Percentiles rank a stretch among this genome's conserved stretches.
Evolutionary conservation across 1,140 invertebrate genomes (phyloP).

Genomic region (Saxidomus purpurata): DNA sequence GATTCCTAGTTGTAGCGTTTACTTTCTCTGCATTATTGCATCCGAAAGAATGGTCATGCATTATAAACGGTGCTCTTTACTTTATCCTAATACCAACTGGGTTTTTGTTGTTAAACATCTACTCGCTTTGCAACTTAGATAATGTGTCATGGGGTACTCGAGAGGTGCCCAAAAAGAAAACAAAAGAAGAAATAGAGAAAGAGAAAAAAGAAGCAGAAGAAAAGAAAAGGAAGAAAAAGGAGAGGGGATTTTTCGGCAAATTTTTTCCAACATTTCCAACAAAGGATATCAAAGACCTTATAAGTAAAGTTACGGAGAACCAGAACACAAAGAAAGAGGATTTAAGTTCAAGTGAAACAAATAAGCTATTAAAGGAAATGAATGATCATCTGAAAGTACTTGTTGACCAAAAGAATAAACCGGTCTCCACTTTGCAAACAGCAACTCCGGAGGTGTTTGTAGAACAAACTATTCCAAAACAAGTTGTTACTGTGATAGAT

Average conservation of each 20-base stretch:
- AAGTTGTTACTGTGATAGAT: not conserved
- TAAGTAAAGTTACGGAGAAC: constrained; percentile 88
- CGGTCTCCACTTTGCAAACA: not conserved
- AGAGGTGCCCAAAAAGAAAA: constrained; percentile 79
- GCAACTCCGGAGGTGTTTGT: not conserved
- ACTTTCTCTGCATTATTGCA: constrained; percentile 82
- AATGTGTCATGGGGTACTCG: constrained; percentile 84
- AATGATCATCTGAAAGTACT: constrained; percentile 70
- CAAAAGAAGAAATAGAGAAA: constrained; percentile 85
- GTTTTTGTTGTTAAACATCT: constrained; percentile 84
- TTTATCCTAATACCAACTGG: constrained; percentile 84
- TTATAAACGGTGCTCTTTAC: constrained; percentile 83
- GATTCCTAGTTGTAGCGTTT: constrained; percentile 79
- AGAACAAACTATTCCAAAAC: not conserved
- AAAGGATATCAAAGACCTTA: constrained; percentile 89
- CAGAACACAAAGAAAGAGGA: constrained; percentile 68
- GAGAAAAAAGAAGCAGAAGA: constrained; percentile 74
- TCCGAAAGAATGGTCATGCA: constrained; percentile 80
- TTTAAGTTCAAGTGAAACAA: constrained; percentile 69
- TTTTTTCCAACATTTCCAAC: constrained; percentile 93
- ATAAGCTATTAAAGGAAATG: constrained; percentile 70
- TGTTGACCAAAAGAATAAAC: constrained; percentile 18
- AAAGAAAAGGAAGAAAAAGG: constrained; percentile 76
- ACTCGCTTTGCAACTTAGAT: constrained; percentile 83
- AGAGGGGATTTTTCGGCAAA: constrained; percentile 71